Base-by-base conservation (phyloP, 1,140 invertebrate genomes). In the Pseudomyrmex flavicornis region DNA sequence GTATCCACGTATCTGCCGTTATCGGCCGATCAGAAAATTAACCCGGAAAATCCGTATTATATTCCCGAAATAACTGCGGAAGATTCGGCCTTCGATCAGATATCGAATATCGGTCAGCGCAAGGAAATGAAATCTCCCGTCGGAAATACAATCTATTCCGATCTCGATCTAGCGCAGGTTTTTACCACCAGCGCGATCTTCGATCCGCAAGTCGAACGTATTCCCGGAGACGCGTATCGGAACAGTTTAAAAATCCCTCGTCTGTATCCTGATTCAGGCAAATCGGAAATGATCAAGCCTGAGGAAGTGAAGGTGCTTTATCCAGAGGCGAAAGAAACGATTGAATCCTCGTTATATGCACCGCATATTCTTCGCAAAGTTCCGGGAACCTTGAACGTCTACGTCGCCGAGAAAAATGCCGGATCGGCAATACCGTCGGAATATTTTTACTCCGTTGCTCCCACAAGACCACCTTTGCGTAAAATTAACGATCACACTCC, bases 341-440 rank as follows among this genome's bases (percentile, higher is more conserved):
- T 10, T 17, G 65, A 5, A 13, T 13, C 20, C 13, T 59, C 66
- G 20, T 59, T 70, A 1, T 17, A 50, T 17, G 44, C 26, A 13
- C 76, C 76, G n/a, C 76, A 80, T 4, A 50, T 70, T 0, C 65
- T 80, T 52, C 76, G 66, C 2, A 80, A 80, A 20, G 22, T 80
- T 61, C 76, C 76, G 0, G 54, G 54, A 4, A 62, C 66, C 50
- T 59, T 26, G 4, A 80, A 80, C 8, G 3, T 80, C n/a, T 80
- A 80, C 7, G 22, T 72, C 12, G 66, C 76, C 7, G 76, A 59
- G 13, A 79, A 52, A 4, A 12, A 61, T 59, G n/a, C 15, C 17
- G 52, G 8, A 7, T 12, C 66, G 4, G 20, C 20, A 0, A 54
- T 44, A 15, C 15, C 9, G 0, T 10, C 52, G 56, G 12, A 59